Percentiles rank a stretch among this genome's conserved stretches.
These are phyloP conservation scores for Notarius lentiginosus DNA, from an alignment of 2,113 vertebrate genomes.

Conservation along the genomic window DNA sequence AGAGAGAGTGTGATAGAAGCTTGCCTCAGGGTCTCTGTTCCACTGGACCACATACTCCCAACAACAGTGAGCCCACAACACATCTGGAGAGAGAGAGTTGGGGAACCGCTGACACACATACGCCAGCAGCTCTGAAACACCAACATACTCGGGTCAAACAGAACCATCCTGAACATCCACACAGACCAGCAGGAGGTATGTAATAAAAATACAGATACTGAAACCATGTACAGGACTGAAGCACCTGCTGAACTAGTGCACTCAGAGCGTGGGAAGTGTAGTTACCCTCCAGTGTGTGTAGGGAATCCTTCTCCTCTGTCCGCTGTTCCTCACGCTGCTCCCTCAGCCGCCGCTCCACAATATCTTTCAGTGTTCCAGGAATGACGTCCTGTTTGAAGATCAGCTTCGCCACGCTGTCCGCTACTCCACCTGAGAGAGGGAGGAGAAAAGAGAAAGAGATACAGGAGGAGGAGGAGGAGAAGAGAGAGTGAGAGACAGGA, in stretches of 20 bases:
- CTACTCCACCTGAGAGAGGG: conserved; percentile 80
- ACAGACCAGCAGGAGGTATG: not conserved
- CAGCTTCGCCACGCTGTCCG: conserved; percentile 93
- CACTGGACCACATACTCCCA: conserved; percentile 98
- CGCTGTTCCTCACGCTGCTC: conserved; percentile 15
- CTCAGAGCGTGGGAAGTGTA: not conserved
- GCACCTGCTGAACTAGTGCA: not conserved
- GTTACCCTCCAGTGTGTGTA: conserved; percentile 53
- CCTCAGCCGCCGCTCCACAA: conserved; percentile 63
- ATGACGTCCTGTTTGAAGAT: conserved; percentile 85
- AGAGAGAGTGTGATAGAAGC: not conserved
- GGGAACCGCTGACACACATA: conserved; percentile 86
- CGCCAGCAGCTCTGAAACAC: conserved; percentile 77
- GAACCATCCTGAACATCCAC: not conserved
- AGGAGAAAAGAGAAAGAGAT: not conserved
- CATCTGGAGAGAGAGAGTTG: conserved; percentile 86
- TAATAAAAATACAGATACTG: not conserved
- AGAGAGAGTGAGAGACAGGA: not conserved
- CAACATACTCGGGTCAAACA: conserved; percentile 10
- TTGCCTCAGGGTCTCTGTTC: conserved; percentile 97
- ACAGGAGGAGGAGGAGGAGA: not conserved
- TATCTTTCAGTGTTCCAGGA: conserved; percentile 76
- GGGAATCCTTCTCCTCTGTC: not conserved
- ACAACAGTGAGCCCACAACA: conserved; percentile 90
- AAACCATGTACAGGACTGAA: not conserved